Evolutionary conservation across 2,888 invertebrate species (phyloP).

Genomic region (Latrodectus hesperus): DNA sequence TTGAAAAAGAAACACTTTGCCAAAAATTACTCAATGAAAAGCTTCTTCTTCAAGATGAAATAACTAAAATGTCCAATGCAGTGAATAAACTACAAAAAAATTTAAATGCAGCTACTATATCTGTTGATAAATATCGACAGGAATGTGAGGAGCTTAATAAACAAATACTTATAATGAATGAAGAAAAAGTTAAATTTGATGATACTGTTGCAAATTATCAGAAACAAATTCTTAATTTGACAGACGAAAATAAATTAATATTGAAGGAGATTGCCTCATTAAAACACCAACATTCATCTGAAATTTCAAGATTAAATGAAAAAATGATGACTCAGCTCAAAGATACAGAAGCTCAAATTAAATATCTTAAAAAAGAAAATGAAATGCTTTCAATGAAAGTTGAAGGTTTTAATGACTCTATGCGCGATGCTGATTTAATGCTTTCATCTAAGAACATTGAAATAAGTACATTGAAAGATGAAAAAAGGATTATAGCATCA

Average conservation of each 20-base stretch:
- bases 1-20: not conserved
- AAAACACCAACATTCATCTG: not conserved
- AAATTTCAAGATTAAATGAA: constrained; percentile 4
- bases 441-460: constrained; percentile 1
- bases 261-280: constrained; percentile 1
- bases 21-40: constrained; percentile 11
- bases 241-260: constrained; percentile 16
- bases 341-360: not conserved
- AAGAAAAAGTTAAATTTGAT: constrained; percentile 13
- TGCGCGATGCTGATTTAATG: not conserved
- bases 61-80: not conserved
- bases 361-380: not conserved
- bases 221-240: not conserved
- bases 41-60: not conserved
- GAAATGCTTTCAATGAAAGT: not conserved
- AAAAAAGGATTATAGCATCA: constrained; percentile 73
- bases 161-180: not conserved
- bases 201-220: not conserved
- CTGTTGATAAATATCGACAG: constrained; percentile 4
- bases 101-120: not conserved
- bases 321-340: not conserved
- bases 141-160: constrained; percentile 10
- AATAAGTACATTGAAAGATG: constrained; percentile 33
- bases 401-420: not conserved
- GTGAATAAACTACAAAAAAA: constrained; percentile 6